These are phyloP conservation scores for Capreolus pygargus DNA, from an alignment of 2,113 vertebrate species.

Conservation along the genomic window DNA sequence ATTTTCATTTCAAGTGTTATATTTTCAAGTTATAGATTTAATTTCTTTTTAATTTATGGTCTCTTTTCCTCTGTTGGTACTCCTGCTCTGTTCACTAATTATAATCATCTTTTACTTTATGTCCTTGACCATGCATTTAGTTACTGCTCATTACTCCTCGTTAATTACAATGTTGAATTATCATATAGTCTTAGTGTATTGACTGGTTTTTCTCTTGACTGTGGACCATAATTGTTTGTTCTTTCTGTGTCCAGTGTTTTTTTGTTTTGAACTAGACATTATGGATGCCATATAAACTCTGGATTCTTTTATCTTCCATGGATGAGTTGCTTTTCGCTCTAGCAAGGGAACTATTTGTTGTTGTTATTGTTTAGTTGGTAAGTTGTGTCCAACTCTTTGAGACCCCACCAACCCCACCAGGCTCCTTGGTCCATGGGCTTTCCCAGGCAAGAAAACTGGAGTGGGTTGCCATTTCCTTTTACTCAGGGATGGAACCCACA, in stretches of 20 bases:
- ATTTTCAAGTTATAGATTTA: neutral
- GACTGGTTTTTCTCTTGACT: neutral
- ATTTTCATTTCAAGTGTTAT: neutral
- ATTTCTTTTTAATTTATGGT: neutral
- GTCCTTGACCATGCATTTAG: neutral
- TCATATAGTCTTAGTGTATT: neutral
- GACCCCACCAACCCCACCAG: rapidly evolving
- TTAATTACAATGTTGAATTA: neutral
- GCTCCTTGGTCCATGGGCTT: neutral
- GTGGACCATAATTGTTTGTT: neutral
- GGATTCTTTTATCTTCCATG: neutral
- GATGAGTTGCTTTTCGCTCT: neutral
- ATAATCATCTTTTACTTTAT: neutral
- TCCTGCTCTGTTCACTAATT: neutral
- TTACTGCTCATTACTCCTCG: neutral
- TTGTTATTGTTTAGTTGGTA: neutral
- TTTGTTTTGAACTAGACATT: neutral
- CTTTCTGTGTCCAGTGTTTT: neutral
- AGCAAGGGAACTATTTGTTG: neutral
- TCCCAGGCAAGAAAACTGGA: neutral
- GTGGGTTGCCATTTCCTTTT: neutral
- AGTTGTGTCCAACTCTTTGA: neutral
- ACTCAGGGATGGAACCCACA: neutral
- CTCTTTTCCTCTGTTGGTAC: neutral
- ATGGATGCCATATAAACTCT: neutral